These are phyloP conservation scores for Ara ararauna DNA, from an alignment of 2,797 vertebrate species.

Conservation along the genomic window DNA sequence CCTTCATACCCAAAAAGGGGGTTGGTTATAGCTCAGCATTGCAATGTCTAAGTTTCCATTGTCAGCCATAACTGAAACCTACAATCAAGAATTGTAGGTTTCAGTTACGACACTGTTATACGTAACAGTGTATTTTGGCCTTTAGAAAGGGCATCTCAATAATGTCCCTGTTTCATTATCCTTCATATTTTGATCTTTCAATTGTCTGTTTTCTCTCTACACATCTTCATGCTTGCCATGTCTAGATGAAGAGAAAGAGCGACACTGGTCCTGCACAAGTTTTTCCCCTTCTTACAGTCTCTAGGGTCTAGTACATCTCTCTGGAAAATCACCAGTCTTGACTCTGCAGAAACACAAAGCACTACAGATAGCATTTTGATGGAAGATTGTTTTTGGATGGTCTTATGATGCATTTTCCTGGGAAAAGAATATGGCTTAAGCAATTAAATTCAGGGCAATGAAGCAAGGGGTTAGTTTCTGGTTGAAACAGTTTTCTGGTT, in stretches of 20 bases:
- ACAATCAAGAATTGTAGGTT: background rate
- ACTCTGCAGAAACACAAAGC: background rate
- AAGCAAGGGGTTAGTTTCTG: background rate
- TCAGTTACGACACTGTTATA: background rate
- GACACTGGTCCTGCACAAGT: background rate
- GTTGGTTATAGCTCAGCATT: background rate
- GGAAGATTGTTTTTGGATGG: background rate
- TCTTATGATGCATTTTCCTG: background rate
- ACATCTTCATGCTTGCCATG: background rate
- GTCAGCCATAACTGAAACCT: background rate
- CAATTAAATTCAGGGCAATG: background rate
- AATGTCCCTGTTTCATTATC: background rate
- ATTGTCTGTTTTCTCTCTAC: background rate
- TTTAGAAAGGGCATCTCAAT: background rate
- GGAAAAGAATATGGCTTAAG: background rate
- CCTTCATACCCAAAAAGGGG: background rate
- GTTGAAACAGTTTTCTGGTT: background rate
- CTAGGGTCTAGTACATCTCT: background rate
- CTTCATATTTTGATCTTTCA: background rate
- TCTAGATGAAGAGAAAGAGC: background rate
- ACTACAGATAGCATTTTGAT: background rate
- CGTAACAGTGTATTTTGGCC: background rate
- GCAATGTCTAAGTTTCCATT: background rate
- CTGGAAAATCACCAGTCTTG: background rate
- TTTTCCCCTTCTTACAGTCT: background rate